Conservation (phyloP, 2,888 invertebrate species). For the Drosophila atripex region DNA sequence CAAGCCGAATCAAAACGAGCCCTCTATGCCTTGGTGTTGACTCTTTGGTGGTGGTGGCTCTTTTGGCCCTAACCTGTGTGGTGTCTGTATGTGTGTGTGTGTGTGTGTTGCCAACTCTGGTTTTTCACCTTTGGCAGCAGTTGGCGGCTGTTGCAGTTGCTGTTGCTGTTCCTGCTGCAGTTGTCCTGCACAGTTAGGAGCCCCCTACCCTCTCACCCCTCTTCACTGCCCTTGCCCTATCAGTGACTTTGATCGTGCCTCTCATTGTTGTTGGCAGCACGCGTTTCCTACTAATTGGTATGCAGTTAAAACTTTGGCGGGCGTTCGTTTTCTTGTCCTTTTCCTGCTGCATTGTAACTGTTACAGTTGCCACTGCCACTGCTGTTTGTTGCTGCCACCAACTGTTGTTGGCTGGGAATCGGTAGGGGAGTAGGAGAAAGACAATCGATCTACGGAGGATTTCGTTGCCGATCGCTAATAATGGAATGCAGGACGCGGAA, state of each 20-base stretch:
- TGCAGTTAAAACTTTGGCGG: constrained; percentile 79
- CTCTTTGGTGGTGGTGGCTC: constrained; percentile 60
- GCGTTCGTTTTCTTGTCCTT: constrained; percentile 56
- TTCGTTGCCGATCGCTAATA: constrained; percentile 2
- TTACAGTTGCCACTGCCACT: constrained; percentile 46
- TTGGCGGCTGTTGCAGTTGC: constrained; percentile 65
- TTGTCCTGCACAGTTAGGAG: constrained; percentile 79
- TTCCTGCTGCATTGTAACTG: constrained; percentile 61
- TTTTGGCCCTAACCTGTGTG: constrained; percentile 43
- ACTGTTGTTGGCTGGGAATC: constrained; percentile 58
- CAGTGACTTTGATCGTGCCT: constrained; percentile 72
- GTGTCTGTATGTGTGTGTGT: constrained; percentile 17
- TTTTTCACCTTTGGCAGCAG: constrained; percentile 81
- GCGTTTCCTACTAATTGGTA: constrained; percentile 82
- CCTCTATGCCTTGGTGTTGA: constrained; percentile 65
- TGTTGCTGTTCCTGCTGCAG: constrained; percentile 52
- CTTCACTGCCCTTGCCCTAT: constrained; percentile 31
- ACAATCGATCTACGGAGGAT: constrained; percentile 10
- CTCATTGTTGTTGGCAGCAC: constrained; percentile 76
- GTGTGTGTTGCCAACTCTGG: constrained; percentile 71
- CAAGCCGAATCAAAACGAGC: constrained; percentile 76
- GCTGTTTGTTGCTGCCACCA: constrained; percentile 60
- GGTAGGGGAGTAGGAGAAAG: background rate
- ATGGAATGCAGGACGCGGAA: background rate
- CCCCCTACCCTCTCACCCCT: constrained; percentile 32